Conservation (phyloP, 2,888 invertebrate species). For the Didymodactylos carnosus region DNA sequence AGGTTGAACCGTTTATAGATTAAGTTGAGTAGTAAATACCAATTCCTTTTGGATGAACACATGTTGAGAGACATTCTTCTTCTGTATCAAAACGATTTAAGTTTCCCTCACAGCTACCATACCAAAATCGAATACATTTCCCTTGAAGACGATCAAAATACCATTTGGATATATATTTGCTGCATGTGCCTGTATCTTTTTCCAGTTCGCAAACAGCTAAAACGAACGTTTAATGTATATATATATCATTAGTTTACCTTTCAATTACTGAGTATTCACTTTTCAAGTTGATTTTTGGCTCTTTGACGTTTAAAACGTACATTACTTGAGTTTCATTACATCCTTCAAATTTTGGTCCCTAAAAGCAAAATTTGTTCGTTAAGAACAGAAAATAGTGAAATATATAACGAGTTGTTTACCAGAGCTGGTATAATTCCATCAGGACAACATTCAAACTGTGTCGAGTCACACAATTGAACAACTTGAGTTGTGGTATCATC, state of each 20-base stretch:
- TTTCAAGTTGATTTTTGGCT: conserved; percentile 1
- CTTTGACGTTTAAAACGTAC: neutral
- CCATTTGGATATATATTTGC: conserved; percentile 5
- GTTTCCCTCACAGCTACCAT: conserved; percentile 53
- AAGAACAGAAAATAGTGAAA: neutral
- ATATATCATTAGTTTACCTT: neutral
- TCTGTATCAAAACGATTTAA: conserved; percentile 59
- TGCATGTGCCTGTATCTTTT: conserved; percentile 4
- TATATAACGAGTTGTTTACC: neutral
- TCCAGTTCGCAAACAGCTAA: conserved; percentile 8
- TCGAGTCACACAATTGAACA: conserved; percentile 2
- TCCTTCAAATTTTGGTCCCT: neutral
- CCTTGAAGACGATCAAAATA: conserved; percentile 1
- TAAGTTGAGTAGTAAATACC: neutral
- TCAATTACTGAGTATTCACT: neutral
- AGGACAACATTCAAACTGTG: conserved; percentile 13
- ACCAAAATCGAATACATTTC: conserved; percentile 12
- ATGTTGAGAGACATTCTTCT: conserved; percentile 52
- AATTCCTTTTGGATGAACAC: conserved; percentile 13
- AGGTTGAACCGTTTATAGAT: neutral
- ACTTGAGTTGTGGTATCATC: neutral
- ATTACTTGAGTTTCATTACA: neutral
- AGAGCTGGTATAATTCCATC: conserved; percentile 10
- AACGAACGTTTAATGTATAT: neutral
- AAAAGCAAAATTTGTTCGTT: neutral